Evolutionary conservation across 1,140 invertebrate species (phyloP).

Genomic region (Phenacoccus solenopsis): DNA sequence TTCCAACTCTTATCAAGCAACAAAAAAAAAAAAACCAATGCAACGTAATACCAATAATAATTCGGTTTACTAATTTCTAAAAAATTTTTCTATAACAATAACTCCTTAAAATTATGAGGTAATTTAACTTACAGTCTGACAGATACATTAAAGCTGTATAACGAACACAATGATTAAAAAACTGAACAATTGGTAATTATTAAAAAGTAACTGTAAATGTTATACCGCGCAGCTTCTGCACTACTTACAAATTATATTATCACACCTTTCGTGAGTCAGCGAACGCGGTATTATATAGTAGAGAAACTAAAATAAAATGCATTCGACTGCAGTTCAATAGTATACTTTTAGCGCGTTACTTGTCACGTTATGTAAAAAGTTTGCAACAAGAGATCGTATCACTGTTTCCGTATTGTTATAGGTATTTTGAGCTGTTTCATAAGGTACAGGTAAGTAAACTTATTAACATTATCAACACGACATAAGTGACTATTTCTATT

Average conservation of each 20-base stretch:
- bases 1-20: too few species aligned
- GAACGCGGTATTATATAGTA: background rate
- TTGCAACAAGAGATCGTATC: background rate
- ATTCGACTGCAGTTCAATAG: background rate
- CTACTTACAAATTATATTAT: background rate
- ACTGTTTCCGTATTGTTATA: background rate
- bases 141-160: background rate
- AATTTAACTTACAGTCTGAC: background rate
- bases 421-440: background rate
- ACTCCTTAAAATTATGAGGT: background rate
- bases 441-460: too few species aligned
- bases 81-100: too few species aligned
- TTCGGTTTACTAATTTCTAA: too few species aligned
- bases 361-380: too few species aligned
- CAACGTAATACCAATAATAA: too few species aligned
- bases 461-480: too few species aligned
- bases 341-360: background rate
- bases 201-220: background rate
- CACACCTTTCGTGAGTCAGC: background rate
- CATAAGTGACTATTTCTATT: too few species aligned
- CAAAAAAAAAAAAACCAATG: too few species aligned
- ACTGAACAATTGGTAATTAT: background rate
- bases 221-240: background rate
- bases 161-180: background rate
- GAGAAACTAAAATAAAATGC: background rate